A percentile compares a stretch with the other conserved stretches of the same genome.
Evolutionary conservation across 2,113 vertebrate genomes (phyloP).

Genomic region (Pluvialis apricaria): DNA sequence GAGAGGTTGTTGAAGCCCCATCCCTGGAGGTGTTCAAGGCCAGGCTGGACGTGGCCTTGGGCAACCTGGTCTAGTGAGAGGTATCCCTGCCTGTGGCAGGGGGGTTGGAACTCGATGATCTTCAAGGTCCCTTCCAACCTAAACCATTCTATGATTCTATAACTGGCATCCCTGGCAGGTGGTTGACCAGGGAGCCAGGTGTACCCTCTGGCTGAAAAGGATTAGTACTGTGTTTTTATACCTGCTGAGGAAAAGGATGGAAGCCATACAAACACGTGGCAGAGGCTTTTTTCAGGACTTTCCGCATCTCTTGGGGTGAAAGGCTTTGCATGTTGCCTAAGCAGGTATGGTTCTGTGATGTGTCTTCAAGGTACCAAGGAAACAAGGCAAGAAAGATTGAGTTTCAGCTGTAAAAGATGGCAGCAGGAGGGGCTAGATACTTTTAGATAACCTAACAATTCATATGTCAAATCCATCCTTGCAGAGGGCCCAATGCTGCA

Average conservation of each 20-base stretch:
- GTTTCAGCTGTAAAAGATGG: not conserved
- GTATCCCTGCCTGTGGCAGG: too few relatives aligned
- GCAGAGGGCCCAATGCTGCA: not conserved
- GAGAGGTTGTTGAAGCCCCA: too few relatives aligned
- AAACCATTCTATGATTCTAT: too few relatives aligned
- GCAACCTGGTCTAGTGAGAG: too few relatives aligned
- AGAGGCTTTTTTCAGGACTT: not conserved
- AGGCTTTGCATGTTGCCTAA: not conserved
- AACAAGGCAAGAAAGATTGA: not conserved
- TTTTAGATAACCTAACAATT: not conserved
- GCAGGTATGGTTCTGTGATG: not conserved
- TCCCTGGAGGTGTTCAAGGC: too few relatives aligned
- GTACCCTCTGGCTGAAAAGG: not conserved
- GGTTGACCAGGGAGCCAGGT: not conserved
- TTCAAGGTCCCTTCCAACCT: too few relatives aligned
- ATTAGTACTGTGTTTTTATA: not conserved
- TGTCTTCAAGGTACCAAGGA: not conserved
- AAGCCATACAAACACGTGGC: not conserved
- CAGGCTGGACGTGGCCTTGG: too few relatives aligned
- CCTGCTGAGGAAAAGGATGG: not conserved
- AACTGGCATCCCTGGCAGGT: accelerated
- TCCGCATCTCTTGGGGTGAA: not conserved
- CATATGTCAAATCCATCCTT: not conserved
- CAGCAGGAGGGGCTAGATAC: not conserved
- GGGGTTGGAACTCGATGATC: too few relatives aligned